phyloP scores from a whole-genome alignment of 2,113 vertebrate species.

The Regulus satrapa region DNA sequence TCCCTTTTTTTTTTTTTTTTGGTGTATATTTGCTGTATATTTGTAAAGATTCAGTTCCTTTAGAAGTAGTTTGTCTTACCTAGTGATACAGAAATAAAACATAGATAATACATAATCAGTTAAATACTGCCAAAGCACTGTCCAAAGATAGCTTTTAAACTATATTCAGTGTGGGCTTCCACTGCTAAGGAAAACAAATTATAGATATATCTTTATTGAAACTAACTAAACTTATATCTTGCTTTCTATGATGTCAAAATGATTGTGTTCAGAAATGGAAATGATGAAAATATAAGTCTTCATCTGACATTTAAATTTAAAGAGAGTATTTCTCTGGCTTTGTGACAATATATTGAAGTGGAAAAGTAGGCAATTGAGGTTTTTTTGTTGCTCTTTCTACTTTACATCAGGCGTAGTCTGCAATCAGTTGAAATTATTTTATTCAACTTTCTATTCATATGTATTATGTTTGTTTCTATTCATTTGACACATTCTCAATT shows the following conservation, averaged over 20 bases:
- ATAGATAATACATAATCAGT: conserved; percentile 6
- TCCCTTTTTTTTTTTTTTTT: not conserved
- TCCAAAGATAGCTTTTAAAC: not conserved
- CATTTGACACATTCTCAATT: not conserved
- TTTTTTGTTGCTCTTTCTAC: not conserved
- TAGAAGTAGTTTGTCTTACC: conserved; percentile 41
- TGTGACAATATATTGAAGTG: not conserved
- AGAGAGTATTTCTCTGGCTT: not conserved
- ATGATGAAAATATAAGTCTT: not conserved
- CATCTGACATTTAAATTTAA: not conserved
- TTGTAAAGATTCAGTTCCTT: conserved; percentile 27
- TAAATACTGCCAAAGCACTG: not conserved
- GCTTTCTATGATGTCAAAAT: not conserved
- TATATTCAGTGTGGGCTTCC: not conserved
- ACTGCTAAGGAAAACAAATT: not conserved
- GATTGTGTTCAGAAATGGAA: not conserved
- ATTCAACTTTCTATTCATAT: not conserved
- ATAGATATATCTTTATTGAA: not conserved
- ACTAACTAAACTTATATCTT: not conserved
- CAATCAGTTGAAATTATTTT: not conserved
- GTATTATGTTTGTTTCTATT: not conserved
- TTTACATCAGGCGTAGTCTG: not conserved
- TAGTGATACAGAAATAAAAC: conserved; percentile 12
- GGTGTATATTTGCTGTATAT: not conserved
- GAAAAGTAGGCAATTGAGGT: not conserved